Percentiles rank a stretch among this genome's conserved stretches.
These are phyloP conservation scores for Hyppa rectilinea DNA, from an alignment of 2,888 invertebrate genomes.

Conservation along the genomic window DNA sequence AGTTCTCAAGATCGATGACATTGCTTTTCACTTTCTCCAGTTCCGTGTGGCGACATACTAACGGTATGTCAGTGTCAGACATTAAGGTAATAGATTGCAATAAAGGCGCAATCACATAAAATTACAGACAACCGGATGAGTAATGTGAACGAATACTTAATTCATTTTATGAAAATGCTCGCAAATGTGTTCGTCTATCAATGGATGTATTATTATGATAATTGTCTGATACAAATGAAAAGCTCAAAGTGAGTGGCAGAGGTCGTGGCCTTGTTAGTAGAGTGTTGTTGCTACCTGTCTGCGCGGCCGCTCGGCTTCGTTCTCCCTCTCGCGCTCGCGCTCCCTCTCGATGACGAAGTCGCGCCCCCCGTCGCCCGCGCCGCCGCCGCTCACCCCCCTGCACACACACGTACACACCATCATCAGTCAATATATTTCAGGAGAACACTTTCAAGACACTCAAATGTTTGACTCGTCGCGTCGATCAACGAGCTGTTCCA, in stretches of 20 bases:
- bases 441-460: neutral
- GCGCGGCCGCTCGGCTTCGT: conserved; percentile 82
- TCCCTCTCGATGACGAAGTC: conserved; percentile 88
- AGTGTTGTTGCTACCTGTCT: conserved; percentile 76
- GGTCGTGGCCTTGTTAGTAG: neutral
- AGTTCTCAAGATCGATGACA: neutral
- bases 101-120: conserved; percentile 2
- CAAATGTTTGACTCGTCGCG: neutral
- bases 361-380: conserved; percentile 78
- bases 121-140: conserved; percentile 5
- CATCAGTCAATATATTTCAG: neutral
- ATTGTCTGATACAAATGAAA: neutral
- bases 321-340: conserved; percentile 83
- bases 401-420: conserved; percentile 35
- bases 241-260: neutral
- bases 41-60: neutral
- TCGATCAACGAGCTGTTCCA: neutral
- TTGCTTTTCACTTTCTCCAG: conserved; percentile 6
- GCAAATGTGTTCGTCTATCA: neutral
- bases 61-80: conserved; percentile 16
- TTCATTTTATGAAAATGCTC: neutral
- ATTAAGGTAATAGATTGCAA: neutral
- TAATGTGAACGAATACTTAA: neutral
- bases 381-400: conserved; percentile 83
- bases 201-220: neutral